Evolutionary conservation across 2,888 invertebrate species (phyloP), one percentile per base, ranked within the genome.

Genomic region (Cecidostiba fungosa): DNA sequence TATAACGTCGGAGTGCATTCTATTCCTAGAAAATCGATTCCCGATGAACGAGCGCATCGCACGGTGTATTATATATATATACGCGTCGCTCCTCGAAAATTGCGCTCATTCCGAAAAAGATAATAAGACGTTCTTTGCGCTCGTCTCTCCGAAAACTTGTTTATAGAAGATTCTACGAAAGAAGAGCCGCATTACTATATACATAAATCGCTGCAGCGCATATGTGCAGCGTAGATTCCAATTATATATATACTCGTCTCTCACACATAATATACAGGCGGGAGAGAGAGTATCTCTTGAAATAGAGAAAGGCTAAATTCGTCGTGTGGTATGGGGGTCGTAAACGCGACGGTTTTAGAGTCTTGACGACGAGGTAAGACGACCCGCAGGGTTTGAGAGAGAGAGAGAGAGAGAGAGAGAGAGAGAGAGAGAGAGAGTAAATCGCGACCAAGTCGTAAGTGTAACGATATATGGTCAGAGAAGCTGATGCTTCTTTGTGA

Each of bases 271-370:
- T 12, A 10, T 10, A 10, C 2, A 10, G 6, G n/a, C 10, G 26
- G 26, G 14, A 66, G 66, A 62, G 29, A 6, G 26, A 14, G 26
- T 14, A 66, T 26, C 23, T 29, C 26, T 29, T 12, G 14, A 66
- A 66, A 66, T 32, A 72, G 72, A 72, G 72, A 72, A 39, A 72
- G 72, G 26, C 66, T 66, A 66, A 66, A 66, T 66, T 66, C 66
- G 66, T 26, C 26, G 26, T 8, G n/a, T 59, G 14, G 12, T 14
- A 47, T 43, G 39, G 23, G 73, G 47, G 73, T 47, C 73, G 73
- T 73, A 73, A 73, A 73, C n/a, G 43, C n/a, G 73, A 43, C 73
- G 43, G 73, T 73, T 73, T 73, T 73, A 73, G 73, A 73, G 66
- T 26, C n/a, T 3, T 47, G 73, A 39, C 72, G 43, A 12, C 66